phyloP scores from a whole-genome alignment of 1,140 invertebrate species.

The Mycetomoellerius zeteki region DNA sequence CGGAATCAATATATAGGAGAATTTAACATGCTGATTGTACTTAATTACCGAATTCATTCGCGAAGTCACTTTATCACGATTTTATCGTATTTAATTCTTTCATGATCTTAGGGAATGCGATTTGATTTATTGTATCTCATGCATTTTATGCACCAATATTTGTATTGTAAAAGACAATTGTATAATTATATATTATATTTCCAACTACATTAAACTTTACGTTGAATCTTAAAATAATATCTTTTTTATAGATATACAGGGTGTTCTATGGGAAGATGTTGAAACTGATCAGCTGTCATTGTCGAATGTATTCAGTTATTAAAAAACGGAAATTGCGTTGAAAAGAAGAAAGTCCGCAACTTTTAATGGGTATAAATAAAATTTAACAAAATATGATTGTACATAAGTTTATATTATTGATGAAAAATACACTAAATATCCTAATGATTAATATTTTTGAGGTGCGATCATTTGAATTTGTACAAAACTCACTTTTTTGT shows the following conservation, averaged over 20 bases:
- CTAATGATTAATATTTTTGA: not conserved
- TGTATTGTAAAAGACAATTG: not conserved
- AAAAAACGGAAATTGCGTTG: not conserved
- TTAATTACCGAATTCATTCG: constrained; percentile 33
- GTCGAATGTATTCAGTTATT: not conserved
- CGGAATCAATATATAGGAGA: constrained; percentile 37
- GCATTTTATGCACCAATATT: not conserved
- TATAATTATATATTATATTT: too few relatives aligned
- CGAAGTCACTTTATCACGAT: constrained; percentile 41
- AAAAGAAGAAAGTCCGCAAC: too few relatives aligned
- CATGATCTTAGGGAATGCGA: constrained; percentile 25
- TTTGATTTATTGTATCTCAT: not conserved
- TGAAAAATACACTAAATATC: too few relatives aligned
- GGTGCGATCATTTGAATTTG: not conserved
- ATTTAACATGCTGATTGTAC: constrained; percentile 17
- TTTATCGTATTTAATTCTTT: constrained; percentile 50
- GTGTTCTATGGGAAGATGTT: not conserved
- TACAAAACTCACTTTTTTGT: too few relatives aligned
- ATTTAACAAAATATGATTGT: too few relatives aligned
- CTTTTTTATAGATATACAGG: not conserved
- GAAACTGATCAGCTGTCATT: not conserved
- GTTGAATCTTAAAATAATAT: constrained; percentile 6
- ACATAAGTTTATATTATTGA: too few relatives aligned
- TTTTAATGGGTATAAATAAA: too few relatives aligned
- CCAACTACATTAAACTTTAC: not conserved